These are phyloP conservation scores for Apodemia mormo DNA, from an alignment of 2,888 invertebrate genomes.

Conservation along the genomic window DNA sequence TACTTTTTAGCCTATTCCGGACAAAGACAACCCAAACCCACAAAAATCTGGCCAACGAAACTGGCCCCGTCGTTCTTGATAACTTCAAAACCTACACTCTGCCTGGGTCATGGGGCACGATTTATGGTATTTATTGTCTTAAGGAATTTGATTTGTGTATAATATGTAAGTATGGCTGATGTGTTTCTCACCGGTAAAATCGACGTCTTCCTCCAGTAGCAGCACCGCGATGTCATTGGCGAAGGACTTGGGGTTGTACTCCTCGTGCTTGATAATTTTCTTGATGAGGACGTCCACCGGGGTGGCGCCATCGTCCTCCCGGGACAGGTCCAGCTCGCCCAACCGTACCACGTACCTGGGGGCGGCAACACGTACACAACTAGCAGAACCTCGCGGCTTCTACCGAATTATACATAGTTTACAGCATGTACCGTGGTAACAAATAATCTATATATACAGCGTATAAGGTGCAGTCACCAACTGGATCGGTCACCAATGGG, in stretches of 20 bases:
- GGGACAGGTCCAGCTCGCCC: constrained; percentile 88
- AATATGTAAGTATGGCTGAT: neutral
- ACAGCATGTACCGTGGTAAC: too few relatives aligned
- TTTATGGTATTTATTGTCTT: too few relatives aligned
- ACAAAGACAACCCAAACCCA: too few relatives aligned
- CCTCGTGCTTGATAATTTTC: constrained; percentile 83
- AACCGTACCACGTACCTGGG: constrained; percentile 84
- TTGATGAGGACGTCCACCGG: constrained; percentile 83
- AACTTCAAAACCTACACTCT: too few relatives aligned
- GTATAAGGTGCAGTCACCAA: fast-evolving
- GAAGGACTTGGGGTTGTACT: constrained; percentile 82
- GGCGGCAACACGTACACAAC: neutral
- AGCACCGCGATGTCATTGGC: constrained; percentile 91
- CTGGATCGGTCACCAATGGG: fast-evolving
- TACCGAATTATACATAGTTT: neutral
- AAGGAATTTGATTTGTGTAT: too few relatives aligned
- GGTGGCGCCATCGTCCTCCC: constrained; percentile 83
- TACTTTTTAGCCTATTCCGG: too few relatives aligned
- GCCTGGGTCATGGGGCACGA: too few relatives aligned
- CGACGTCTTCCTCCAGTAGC: constrained; percentile 71
- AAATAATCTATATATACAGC: too few relatives aligned
- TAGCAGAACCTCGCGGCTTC: neutral
- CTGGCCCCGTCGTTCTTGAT: too few relatives aligned
- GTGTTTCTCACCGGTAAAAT: constrained; percentile 20
- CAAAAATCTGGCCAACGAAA: too few relatives aligned